Percentiles rank a stretch among this genome's conserved stretches.
These are phyloP conservation scores for Lepidothrix coronata DNA, from an alignment of 2,113 vertebrate species.

Conservation along the genomic window DNA sequence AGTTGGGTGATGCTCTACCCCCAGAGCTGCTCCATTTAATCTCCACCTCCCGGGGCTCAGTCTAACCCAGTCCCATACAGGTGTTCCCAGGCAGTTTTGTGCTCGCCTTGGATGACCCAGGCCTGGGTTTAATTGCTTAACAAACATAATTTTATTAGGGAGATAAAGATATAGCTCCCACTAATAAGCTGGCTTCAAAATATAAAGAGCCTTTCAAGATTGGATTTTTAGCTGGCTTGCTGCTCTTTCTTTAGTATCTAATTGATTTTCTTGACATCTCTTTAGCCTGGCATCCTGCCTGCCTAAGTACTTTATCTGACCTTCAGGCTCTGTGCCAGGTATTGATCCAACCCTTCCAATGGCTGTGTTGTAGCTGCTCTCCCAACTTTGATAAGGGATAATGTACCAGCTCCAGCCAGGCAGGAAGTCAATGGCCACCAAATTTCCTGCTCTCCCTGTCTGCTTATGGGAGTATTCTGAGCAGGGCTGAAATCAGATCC, in stretches of 20 bases:
- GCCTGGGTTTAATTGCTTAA: conserved; percentile 76
- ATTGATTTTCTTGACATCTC: conserved; percentile 89
- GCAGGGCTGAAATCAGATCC: conserved; percentile 60
- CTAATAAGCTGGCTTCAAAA: conserved; percentile 76
- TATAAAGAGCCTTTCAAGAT: conserved; percentile 76
- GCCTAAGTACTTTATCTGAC: conserved; percentile 88
- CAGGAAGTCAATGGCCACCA: conserved; percentile 78
- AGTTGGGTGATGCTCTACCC: conserved; percentile 15
- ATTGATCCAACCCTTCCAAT: conserved; percentile 74
- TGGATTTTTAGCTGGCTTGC: conserved; percentile 77
- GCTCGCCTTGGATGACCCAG: conserved; percentile 60
- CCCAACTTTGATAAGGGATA: conserved; percentile 81
- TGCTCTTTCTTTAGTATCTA: conserved; percentile 82
- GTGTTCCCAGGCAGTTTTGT: conserved; percentile 48
- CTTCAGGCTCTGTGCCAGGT: conserved; percentile 80
- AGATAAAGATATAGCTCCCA: conserved; percentile 74
- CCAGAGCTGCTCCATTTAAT: conserved; percentile 35
- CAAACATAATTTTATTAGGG: conserved; percentile 76
- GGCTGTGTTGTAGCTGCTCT: conserved; percentile 73
- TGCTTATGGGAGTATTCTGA: conserved; percentile 55
- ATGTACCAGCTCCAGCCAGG: conserved; percentile 70
- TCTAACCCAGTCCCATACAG: conserved; percentile 31
- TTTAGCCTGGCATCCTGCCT: conserved; percentile 85
- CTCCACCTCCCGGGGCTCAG: background rate
- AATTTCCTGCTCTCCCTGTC: conserved; percentile 62